phyloP scores from a whole-genome alignment of 2,888 invertebrate species.

The Tipula unca region DNA sequence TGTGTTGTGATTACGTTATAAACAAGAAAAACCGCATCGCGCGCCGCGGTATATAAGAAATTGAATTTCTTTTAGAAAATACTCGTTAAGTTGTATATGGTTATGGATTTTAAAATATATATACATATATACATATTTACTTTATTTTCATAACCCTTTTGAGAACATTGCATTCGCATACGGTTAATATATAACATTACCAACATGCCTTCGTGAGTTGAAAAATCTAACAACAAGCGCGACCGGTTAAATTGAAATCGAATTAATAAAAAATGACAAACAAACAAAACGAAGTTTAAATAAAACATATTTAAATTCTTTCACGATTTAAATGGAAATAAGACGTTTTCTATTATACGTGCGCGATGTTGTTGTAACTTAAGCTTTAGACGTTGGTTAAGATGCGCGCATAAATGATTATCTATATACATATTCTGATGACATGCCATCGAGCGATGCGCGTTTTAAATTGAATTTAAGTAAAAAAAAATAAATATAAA shows the following conservation, averaged over 20 bases:
- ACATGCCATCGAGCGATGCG: background rate
- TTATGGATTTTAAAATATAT: background rate
- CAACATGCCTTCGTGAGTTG: background rate
- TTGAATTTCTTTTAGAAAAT: background rate
- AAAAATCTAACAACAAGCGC: background rate
- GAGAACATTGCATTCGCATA: background rate
- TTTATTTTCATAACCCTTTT: background rate
- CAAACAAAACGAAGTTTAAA: background rate
- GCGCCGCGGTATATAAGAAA: background rate
- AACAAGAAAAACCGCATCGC: background rate
- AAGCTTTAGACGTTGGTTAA: background rate
- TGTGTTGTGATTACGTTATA: background rate
- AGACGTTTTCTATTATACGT: background rate
- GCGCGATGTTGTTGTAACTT: background rate
- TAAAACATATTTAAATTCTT: background rate
- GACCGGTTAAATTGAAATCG: background rate
- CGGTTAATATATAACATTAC: background rate
- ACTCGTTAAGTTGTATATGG: background rate
- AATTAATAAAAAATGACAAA: background rate
- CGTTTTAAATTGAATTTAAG: background rate
- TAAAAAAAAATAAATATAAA: background rate
- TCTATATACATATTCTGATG: background rate
- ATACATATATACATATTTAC: background rate
- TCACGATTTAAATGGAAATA: conserved; percentile 14
- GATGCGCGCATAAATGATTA: conserved; percentile 8